Base-by-base conservation (phyloP, 2,888 invertebrate genomes). In the Creontiades dilutus region DNA sequence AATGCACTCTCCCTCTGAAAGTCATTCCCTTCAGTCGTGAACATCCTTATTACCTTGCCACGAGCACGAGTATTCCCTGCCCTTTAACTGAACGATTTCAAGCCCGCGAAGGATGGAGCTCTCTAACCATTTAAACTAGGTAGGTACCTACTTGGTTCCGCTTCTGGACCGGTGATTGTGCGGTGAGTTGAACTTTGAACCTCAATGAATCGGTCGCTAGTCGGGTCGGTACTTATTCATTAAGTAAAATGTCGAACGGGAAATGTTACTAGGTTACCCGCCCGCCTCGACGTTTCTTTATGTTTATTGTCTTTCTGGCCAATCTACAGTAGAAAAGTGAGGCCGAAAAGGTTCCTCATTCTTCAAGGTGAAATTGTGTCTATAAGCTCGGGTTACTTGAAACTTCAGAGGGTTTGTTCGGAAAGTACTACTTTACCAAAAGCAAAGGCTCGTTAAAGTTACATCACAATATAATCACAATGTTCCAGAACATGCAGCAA, bases 221-320 rank as follows among this genome's bases (percentile, higher is more conserved):
- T 9, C 14, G 80, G 80, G 80, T 19, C 3, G 46, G 28, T 28
- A 46, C 37, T 46, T 28, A 80, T 37, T 80, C 46, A 80, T 80
- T 80, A 80, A 80, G 48, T 80, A 80, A 80, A 80, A 80, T 80
- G 80, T 80, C 80, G 80, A 48, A 46, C n/a, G 80, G 13, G 46
- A 80, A 80, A 80, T 80, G 80, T 80, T 80, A 80, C 80, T 80
- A 80, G 80, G 80, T 80, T 80, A 80, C 80, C 46, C 80, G 48
- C 68, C 23, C 68, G 19, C 68, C 12, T 68, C 68, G 46, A 37
- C 0, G 80, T 80, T 80, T 47, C 80, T 48, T 80, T 80, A 16
- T 80, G 27, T 80, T 80, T 80, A 47, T 80, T 80, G 46, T 80
- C 23, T 13, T 80, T 19, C 46, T 68, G 0, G 23, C 68, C 23